Conservation (phyloP, 2,113 vertebrate genomes). For the Coracopsis vasa region DNA sequence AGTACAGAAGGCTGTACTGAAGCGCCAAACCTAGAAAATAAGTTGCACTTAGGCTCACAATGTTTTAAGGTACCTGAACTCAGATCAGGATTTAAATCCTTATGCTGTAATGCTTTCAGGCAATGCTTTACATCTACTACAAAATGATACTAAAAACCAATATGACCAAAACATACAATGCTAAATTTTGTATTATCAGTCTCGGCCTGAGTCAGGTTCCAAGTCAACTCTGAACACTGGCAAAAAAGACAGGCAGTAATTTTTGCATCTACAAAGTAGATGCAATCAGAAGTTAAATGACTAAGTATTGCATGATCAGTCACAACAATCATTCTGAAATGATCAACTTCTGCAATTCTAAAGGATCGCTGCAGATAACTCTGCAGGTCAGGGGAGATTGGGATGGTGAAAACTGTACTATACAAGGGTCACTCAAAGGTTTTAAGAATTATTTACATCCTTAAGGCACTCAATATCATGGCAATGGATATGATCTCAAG, state of each 20-base stretch:
- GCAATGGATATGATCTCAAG: background rate
- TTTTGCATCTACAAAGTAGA: background rate
- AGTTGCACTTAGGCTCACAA: constrained; percentile 51
- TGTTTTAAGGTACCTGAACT: background rate
- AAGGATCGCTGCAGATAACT: background rate
- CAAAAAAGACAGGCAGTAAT: background rate
- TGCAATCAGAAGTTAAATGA: background rate
- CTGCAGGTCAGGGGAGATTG: background rate
- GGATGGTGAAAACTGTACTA: background rate
- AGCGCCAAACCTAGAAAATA: constrained; percentile 91
- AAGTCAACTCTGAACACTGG: background rate
- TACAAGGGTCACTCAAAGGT: background rate
- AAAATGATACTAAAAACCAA: background rate
- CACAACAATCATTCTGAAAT: background rate
- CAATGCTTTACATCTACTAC: background rate
- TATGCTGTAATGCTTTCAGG: background rate
- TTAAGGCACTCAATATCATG: background rate
- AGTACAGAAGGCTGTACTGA: constrained; percentile 95
- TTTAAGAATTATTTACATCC: background rate
- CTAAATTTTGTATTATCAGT: background rate
- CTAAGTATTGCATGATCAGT: background rate
- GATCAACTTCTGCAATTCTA: background rate
- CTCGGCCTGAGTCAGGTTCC: background rate
- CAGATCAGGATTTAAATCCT: background rate
- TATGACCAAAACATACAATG: background rate